Evolutionary conservation across 1,140 invertebrate species (phyloP), one percentile per base, ranked within the genome.

Genomic region (Cotesia vestalis): DNA sequence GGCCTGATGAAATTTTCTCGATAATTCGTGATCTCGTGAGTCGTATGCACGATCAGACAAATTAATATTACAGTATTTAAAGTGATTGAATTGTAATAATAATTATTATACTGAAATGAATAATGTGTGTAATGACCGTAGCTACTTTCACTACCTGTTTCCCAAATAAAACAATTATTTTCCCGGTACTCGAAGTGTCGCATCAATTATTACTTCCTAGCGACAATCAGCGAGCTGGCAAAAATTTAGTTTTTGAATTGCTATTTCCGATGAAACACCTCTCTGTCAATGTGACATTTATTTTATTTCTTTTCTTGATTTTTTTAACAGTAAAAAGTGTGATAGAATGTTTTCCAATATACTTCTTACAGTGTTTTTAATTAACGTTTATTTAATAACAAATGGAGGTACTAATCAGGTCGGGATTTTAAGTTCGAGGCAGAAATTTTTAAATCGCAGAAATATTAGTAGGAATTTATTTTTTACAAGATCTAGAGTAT

Each of bases 401-500:
- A 46, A 20, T 14, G 53, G 53, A 55, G 5, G 12, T 6, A 20
- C 53, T n/a, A 1, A 55, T 55, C 8, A 52, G 1, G 46, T 4
- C 8, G n/a, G 8, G 8, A 52, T n/a, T 52, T 52, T 2, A 11
- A 40, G 5, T 38, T 36, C 52, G 52, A 17, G 8, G 27, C 27
- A 51, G 36, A 12, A 34, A 36, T 20, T 27, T 20, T 46, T n/a
- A 14, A 51, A 9, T 12, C 61, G n/a, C n/a, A 59, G 3, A n/a
- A 12, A 12, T 46, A n/a, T 20, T 4, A 63, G 36, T 62, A 76
- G 63, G 61, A 73, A 66, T 46, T 74, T 78, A 51, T 34, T 80
- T 20, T 52, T 75, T 14, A 75, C 78, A 17, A 77, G 71, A 62
- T 75, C 77, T 0, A 38, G 71, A 14, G 60, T 74, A 1, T 62